Evolutionary conservation across 2,888 invertebrate species (phyloP).

Genomic region (Caenorhabditis japonica): DNA sequence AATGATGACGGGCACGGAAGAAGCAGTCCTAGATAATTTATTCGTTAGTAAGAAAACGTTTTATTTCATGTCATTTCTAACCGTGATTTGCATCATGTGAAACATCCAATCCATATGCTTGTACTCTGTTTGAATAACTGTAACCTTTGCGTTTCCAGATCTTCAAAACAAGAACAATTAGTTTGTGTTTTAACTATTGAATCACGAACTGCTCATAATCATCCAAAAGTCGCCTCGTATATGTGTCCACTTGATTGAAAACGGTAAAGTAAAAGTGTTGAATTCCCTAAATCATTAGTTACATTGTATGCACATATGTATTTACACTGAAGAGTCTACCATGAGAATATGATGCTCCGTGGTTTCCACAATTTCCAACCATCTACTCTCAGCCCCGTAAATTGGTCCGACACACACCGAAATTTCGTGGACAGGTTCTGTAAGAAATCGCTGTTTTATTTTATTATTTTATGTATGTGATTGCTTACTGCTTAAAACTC

Average conservation of each 20-base stretch:
- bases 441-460: too few relatives aligned
- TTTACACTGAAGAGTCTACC: too few relatives aligned
- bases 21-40: conserved; percentile 18
- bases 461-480: too few relatives aligned
- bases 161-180: too few relatives aligned
- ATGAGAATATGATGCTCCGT: conserved; percentile 30
- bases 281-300: conserved; percentile 9
- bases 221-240: neutral
- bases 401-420: conserved; percentile 31
- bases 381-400: conserved; percentile 27
- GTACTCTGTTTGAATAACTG: conserved; percentile 2
- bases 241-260: neutral
- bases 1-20: conserved; percentile 13
- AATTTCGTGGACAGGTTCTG: conserved; percentile 11
- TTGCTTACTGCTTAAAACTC: too few relatives aligned
- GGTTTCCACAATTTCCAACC: conserved; percentile 22
- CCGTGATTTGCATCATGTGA: conserved; percentile 6
- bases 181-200: too few relatives aligned
- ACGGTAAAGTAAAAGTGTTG: conserved; percentile 7
- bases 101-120: conserved; percentile 8
- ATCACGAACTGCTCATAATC: conserved; percentile 12
- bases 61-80: too few relatives aligned
- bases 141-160: neutral
- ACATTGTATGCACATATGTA: too few relatives aligned
- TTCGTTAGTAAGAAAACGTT: too few relatives aligned